These are phyloP conservation scores for Taenioides sp. DNA, from an alignment of 2,797 vertebrate genomes.

Conservation along the genomic window DNA sequence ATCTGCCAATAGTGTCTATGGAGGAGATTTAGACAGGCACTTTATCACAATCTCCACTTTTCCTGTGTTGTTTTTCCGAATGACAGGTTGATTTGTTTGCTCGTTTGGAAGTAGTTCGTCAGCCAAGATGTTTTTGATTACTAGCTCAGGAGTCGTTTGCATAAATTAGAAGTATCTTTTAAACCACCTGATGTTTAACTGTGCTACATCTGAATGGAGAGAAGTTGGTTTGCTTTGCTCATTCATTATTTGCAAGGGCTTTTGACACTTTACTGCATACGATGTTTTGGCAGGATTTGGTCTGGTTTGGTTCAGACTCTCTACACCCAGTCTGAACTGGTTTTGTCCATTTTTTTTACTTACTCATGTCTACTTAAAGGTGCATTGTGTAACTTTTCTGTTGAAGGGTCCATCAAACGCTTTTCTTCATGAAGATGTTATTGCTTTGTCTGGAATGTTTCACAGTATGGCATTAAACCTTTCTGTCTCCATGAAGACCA, in stretches of 20 bases:
- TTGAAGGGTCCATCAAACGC: too few species aligned
- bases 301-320: not conserved
- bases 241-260: conserved; percentile 40
- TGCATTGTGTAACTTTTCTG: too few species aligned
- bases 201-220: not conserved
- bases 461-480: too few species aligned
- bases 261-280: conserved; percentile 13
- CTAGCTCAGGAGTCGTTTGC: conserved; percentile 7
- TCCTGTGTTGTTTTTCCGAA: not conserved
- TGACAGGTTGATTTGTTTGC: conserved; percentile 3
- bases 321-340: not conserved
- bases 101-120: not conserved
- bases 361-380: too few species aligned
- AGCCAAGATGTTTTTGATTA: not conserved
- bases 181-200: conserved; percentile 1
- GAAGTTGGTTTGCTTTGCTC: not conserved
- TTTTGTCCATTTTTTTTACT: too few species aligned
- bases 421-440: too few species aligned
- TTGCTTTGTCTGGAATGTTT: too few species aligned
- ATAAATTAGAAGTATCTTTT: conserved; percentile 13
- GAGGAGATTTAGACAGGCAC: conserved; percentile 4
- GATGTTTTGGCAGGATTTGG: not conserved
- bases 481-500: too few species aligned
- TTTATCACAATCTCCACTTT: conserved; percentile 4
- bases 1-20: conserved; percentile 9